Conservation (phyloP, 37 sponge, comb jelly and placozoan species). For the Hexactinellida sp. region DNA sequence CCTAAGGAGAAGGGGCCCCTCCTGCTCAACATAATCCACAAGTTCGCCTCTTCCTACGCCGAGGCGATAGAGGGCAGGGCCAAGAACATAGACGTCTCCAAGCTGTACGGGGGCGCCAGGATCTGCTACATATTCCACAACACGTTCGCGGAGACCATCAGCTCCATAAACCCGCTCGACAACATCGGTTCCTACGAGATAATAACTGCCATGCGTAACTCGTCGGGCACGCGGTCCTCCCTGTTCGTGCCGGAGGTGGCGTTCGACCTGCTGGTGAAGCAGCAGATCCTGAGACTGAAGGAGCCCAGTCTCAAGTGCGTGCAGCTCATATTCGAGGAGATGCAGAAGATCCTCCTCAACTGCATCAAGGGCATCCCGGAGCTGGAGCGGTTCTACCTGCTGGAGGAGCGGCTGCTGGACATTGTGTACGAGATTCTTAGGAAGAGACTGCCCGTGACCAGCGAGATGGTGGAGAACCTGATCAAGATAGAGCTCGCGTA, state of each 20-base stretch:
- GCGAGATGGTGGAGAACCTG: slow-evolving; percentile 89
- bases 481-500: slow-evolving; percentile 88
- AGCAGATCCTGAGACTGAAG: slow-evolving; percentile 71
- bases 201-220: not conserved
- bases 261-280: slow-evolving; percentile 91
- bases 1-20: slow-evolving; percentile 34
- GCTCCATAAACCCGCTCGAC: slow-evolving; percentile 56
- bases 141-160: slow-evolving; percentile 54
- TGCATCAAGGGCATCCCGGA: slow-evolving; percentile 38
- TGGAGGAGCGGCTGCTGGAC: slow-evolving; percentile 56
- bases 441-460: slow-evolving; percentile 62
- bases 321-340: slow-evolving; percentile 89
- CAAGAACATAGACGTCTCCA: slow-evolving; percentile 61
- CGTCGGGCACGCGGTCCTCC: slow-evolving; percentile 68
- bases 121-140: slow-evolving; percentile 92
- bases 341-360: slow-evolving; percentile 83
- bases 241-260: slow-evolving; percentile 97
- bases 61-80: slow-evolving; percentile 79
- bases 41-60: slow-evolving; percentile 67
- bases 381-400: slow-evolving; percentile 73
- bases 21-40: slow-evolving; percentile 68
- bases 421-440: slow-evolving; percentile 65
- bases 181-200: not conserved
- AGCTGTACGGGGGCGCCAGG: slow-evolving; percentile 80
- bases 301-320: slow-evolving; percentile 87